Evolutionary conservation across 2,797 vertebrate genomes (phyloP).

Genomic region (Eutrigla gurnardus): DNA sequence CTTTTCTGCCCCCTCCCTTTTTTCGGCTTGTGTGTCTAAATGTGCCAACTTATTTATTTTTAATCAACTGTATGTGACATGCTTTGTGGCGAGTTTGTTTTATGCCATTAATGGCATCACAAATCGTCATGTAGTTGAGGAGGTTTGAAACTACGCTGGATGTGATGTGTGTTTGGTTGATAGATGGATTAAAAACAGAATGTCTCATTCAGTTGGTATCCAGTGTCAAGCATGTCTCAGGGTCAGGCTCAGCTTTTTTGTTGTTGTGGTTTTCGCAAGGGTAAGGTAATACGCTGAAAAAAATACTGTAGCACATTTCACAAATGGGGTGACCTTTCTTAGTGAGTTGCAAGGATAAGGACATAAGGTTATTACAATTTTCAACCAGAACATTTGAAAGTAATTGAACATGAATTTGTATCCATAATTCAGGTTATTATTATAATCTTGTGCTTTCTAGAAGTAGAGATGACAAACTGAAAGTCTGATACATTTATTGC

Average conservation of each 20-base stretch:
- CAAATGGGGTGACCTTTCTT: slow-evolving; percentile 20
- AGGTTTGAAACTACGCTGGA: not conserved
- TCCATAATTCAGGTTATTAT: not conserved
- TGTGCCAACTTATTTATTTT: slow-evolving; percentile 37
- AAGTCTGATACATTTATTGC: not conserved
- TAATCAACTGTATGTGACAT: not conserved
- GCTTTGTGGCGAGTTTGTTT: not conserved
- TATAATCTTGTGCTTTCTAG: not conserved
- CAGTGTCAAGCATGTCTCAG: slow-evolving; percentile 3
- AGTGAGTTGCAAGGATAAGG: slow-evolving; percentile 29
- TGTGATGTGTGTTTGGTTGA: slow-evolving; percentile 13
- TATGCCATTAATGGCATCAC: slow-evolving; percentile 3
- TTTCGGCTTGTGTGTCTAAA: not conserved
- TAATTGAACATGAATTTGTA: not conserved
- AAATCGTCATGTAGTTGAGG: slow-evolving; percentile 21
- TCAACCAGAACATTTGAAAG: not conserved
- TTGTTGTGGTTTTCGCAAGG: not conserved
- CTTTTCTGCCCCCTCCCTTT: slow-evolving; percentile 17
- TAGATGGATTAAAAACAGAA: slow-evolving; percentile 31
- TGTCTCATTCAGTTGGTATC: slow-evolving; percentile 12
- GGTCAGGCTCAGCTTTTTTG: not conserved
- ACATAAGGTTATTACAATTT: not conserved
- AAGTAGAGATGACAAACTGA: not conserved
- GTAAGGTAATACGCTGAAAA: not conserved
- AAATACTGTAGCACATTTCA: not conserved